These are phyloP conservation scores for Lasioglossum figueresi DNA, from an alignment of 2,888 invertebrate species.

Conservation along the genomic window DNA sequence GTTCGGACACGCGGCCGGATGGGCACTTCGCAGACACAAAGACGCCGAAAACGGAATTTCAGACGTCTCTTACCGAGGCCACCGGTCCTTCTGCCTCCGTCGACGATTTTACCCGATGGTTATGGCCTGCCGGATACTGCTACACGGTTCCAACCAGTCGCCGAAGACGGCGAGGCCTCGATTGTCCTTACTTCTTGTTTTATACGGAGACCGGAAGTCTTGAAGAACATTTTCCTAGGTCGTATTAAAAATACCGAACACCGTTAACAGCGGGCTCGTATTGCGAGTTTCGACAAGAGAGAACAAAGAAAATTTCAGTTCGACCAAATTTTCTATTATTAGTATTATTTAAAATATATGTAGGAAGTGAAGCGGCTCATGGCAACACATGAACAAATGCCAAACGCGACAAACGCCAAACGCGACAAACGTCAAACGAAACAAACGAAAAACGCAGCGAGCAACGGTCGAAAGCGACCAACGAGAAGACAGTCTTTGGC, in stretches of 20 bases:
- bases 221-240: neutral
- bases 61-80: neutral
- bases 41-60: constrained; percentile 42
- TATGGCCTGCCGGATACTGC: neutral
- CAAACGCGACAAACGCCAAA: too few species aligned
- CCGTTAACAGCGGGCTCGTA: neutral
- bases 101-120: neutral
- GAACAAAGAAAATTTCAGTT: too few species aligned
- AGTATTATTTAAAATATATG: too few species aligned
- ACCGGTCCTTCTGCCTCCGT: neutral
- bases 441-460: too few species aligned
- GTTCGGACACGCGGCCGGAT: constrained; percentile 58
- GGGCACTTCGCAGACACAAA: constrained; percentile 65
- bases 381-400: too few species aligned
- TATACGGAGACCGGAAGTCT: neutral
- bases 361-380: too few species aligned
- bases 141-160: neutral
- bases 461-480: too few species aligned
- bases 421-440: too few species aligned
- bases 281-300: neutral
- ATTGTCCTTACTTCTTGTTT: neutral
- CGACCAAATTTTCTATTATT: too few species aligned
- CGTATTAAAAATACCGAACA: neutral
- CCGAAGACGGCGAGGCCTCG: neutral
- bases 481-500: too few species aligned